Base-by-base conservation (phyloP, 2,797 vertebrate genomes). In the Coendou prehensilis region DNA sequence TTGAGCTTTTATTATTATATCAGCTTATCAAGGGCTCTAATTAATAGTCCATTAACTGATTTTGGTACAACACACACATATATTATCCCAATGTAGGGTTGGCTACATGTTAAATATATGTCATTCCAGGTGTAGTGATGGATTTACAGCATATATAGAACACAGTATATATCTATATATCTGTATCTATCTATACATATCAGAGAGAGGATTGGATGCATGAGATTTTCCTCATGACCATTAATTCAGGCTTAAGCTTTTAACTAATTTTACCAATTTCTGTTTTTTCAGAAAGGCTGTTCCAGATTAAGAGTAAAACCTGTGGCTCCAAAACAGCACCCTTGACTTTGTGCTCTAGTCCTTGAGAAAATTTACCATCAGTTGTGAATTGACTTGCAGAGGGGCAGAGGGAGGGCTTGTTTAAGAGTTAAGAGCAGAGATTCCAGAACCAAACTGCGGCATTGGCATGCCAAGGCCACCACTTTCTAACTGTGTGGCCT, bases 221-320 rank as follows among this genome's bases (percentile, higher is more conserved):
- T 69, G 78, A 80, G 23, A 37, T 15, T 56, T 86, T 91, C 54
- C 59, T 78, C 50, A 18, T 64, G 61, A 28, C n/a, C 37, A 71
- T 71, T 93, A 79, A 89, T n/a, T 73, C 3, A 63, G 45, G 41
- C 37, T 78, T 89, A 63, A 91, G n/a, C 41, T 79, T 82, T 86
- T 67, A 79, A 87, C 11, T 67, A 73, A 61, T 63, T 89, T 93
- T 79, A 54, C 83, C 17, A 93, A 30, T 79, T 75, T 79, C 47
- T 59, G 9, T 78, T 33, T 57, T 87, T 94, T 89, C 10, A 79
- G 56, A 57, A 91, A 89, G 80, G 83, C 61, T 67, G 50, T 30
- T 71, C 26, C 45, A 92, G 56, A 89, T 75, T 59, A 93, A 69
- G 17, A 67, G 17, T 28, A 41, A 78, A 33, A 59, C 8, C 59